Conservation (phyloP, 2,113 vertebrate species). For the Meriones unguiculatus region DNA sequence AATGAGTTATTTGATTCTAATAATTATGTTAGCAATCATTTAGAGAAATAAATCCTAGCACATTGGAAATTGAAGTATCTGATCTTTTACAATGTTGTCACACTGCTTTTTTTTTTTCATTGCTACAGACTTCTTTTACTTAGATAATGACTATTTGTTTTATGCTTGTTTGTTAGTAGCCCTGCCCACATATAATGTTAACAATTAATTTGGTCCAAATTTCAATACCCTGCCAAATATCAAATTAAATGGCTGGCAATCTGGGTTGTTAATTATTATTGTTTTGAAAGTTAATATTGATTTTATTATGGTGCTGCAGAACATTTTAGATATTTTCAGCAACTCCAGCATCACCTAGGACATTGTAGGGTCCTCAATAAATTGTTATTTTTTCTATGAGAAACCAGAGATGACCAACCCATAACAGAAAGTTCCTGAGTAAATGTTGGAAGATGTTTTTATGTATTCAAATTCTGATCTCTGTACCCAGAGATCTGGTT, state of each 20-base stretch:
- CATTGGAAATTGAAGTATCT: not conserved
- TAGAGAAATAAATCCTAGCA: not conserved
- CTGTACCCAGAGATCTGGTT: too few species aligned
- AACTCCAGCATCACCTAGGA: not conserved
- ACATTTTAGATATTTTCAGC: not conserved
- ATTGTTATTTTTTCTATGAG: not conserved
- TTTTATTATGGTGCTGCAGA: not conserved
- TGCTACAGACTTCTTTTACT: not conserved
- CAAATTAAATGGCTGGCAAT: not conserved
- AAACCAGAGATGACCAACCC: not conserved
- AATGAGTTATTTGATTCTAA: constrained; percentile 7
- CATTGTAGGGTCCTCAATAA: not conserved
- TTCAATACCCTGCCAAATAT: constrained; percentile 16
- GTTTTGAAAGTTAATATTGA: constrained; percentile 1
- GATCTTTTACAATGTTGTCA: not conserved
- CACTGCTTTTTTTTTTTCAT: not conserved
- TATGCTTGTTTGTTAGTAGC: not conserved
- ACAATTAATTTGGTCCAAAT: constrained; percentile 38
- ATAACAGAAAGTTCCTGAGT: not conserved
- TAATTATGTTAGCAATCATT: not conserved
- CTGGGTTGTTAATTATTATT: not conserved
- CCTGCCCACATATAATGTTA: not conserved
- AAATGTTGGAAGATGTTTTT: too few species aligned
- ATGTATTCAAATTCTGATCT: too few species aligned
- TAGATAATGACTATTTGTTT: not conserved